Evolutionary conservation across 2,888 invertebrate genomes (phyloP), one percentile per base, ranked within the genome.

Genomic region (Ophraella communa): DNA sequence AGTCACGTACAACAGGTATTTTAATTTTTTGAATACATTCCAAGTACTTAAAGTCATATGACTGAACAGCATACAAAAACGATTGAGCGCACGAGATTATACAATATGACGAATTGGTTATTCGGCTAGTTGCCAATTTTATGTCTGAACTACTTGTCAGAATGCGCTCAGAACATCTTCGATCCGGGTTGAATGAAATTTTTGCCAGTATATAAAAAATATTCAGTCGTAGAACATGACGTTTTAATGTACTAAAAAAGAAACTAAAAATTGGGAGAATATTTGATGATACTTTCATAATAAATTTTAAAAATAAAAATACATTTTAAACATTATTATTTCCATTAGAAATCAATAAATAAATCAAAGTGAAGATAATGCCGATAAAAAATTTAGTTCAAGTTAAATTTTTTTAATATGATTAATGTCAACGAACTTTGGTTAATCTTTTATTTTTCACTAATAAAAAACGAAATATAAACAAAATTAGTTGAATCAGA

Each of bases 1-100:
- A 51, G 39, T 39, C 33, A 58, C 49, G 51, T 51, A 58, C 58
- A 58, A 58, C 58, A 58, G 51, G 58, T 58, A 58, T 58, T 58
- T 49, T 58, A 35, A 58, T n/a, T 58, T 58, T 57, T 58, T 51
- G 58, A 58, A 51, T 51, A 17, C 24, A 58, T 58, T 58, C 58
- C 58, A 58, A 58, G 58, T 51, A 58, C 42, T 55, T 11, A 23
- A 21, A 17, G 30, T 17, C 49, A 58, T 39, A 58, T 58, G 51
- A 58, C 58, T 58, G 45, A 58, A 18, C 33, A 10, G n/a, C 47
- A 18, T 18, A 47, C 18, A 23, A 44, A 56, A 56, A 56, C 45
- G 27, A 42, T 54, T 54, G 7, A n/a, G 23, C 20, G 21, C 35
- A 30, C 39, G 23, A 30, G 45, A 57, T 51, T 58, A 58, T 51